phyloP scores from a whole-genome alignment of 2,113 vertebrate species.

The Cottus gobio region DNA sequence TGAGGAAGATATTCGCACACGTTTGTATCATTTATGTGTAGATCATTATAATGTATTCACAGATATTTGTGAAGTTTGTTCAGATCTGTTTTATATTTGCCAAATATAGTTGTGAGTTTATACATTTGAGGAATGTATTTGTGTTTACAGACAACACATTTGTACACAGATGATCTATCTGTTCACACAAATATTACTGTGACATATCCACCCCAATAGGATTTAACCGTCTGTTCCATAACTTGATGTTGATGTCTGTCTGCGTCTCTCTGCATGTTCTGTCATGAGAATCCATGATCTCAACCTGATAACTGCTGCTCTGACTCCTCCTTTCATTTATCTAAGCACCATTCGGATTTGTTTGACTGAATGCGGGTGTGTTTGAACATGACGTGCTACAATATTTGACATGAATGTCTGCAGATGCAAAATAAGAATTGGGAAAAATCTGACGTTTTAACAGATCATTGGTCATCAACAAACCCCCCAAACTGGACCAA shows the following conservation, averaged over 20 bases:
- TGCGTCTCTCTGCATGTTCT: conserved; percentile 23
- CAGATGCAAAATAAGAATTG: background rate
- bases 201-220: too few relatives aligned
- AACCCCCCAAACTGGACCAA: too few relatives aligned
- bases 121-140: background rate
- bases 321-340: conserved; percentile 32
- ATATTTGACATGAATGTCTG: too few relatives aligned
- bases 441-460: background rate
- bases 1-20: too few relatives aligned
- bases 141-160: background rate
- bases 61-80: background rate
- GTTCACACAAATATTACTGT: background rate
- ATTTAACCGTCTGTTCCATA: too few relatives aligned
- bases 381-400: background rate
- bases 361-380: background rate
- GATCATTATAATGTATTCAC: too few relatives aligned
- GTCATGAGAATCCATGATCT: background rate
- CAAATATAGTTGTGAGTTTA: background rate
- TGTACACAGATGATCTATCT: background rate
- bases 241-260: background rate
- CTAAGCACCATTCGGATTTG: background rate
- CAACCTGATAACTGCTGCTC: background rate
- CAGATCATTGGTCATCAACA: background rate
- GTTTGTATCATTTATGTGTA: too few relatives aligned
- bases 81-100: too few relatives aligned